Base-by-base conservation (phyloP, 2,888 invertebrate genomes). In the Dynastes tityus region DNA sequence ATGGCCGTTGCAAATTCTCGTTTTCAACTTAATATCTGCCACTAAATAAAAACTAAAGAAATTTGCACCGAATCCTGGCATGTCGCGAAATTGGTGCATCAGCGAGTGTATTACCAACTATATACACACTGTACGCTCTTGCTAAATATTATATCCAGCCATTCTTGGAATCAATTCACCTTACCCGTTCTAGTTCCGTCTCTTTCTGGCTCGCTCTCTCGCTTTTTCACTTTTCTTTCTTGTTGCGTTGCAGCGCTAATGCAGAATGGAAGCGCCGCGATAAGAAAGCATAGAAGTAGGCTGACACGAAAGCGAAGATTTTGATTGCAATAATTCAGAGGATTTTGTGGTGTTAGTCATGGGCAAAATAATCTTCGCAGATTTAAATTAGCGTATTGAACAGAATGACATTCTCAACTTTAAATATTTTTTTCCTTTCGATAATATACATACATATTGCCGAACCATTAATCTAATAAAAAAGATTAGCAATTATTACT, bases 21-120 rank as follows among this genome's bases (percentile, higher is more conserved):
- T 73, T 61, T 73, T 73, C 73, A 58, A 61, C 61, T 73, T 73
- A 73, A 73, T 73, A 73, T 73, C 73, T 73, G 40, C 73, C 58
- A 73, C 73, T 73, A 73, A 68, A 73, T 73, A 73, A 73, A 73
- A 73, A 73, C 73, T 73, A 73, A 73, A 73, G 73, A 61, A 73
- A 61, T 73, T 73, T 45, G 27, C 73, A 37, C 73, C 73, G 73
- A 73, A 73, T 55, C 16, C 5, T 73, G 27, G 73, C 73, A 61
- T 73, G 73, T 73, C 73, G 73, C 73, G 45, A 73, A 73, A 61
- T 73, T 61, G 61, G 40, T 40, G 61, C 58, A 49, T 45, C 68
- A 68, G 45, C 45, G 16, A 55, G 13, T 13, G 53, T 55, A 55
- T 55, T 55, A 55, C 51, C 45, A 49, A 29, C 68, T 49, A 68